Conservation (phyloP, 2,113 vertebrate species). For the Cygnus atratus region DNA sequence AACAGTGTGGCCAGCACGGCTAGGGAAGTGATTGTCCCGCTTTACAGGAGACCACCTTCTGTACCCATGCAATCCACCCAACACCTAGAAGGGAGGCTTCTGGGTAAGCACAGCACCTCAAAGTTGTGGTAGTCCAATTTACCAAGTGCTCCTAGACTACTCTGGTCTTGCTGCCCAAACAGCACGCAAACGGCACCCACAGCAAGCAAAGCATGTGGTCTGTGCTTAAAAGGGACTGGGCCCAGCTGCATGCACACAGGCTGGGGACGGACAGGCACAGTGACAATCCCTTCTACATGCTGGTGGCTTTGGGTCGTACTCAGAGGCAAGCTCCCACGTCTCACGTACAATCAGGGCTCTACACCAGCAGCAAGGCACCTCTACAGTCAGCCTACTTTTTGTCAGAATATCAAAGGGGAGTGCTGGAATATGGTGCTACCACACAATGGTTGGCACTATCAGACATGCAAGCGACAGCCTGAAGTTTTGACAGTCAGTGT, state of each 20-base stretch:
- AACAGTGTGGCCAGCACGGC: too few species aligned
- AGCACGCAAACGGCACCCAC: neutral
- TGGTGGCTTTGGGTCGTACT: neutral
- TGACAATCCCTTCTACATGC: fast-evolving
- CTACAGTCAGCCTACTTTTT: neutral
- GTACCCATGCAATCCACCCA: neutral
- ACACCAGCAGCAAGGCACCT: neutral
- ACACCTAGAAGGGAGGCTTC: neutral
- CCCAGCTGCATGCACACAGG: fast-evolving
- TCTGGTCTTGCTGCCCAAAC: neutral
- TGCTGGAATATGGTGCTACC: neutral
- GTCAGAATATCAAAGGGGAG: neutral
- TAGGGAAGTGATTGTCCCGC: too few species aligned
- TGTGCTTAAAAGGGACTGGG: neutral
- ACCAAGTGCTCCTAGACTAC: neutral
- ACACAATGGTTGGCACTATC: neutral
- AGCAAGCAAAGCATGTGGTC: neutral
- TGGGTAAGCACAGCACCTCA: neutral
- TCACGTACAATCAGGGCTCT: fast-evolving
- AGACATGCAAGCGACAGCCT: neutral
- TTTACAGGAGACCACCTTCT: too few species aligned
- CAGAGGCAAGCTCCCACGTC: neutral
- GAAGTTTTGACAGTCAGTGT: neutral
- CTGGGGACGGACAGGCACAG: fast-evolving
- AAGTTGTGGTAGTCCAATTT: neutral